A percentile compares a stretch with the other conserved stretches of the same genome.
phyloP scores from a whole-genome alignment of 1,140 invertebrate species.

The Ridgeia piscesae region DNA sequence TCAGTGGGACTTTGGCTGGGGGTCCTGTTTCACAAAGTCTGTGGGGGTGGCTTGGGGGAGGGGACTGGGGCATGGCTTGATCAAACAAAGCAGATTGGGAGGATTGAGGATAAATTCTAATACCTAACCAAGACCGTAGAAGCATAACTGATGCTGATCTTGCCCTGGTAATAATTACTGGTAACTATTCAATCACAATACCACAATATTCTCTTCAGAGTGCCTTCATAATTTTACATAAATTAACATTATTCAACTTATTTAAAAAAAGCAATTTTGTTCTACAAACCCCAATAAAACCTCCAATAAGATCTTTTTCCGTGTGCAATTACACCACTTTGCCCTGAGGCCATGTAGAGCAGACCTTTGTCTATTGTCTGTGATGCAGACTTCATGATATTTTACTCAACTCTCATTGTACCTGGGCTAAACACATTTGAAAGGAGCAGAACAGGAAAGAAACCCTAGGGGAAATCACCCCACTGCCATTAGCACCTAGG shows the following conservation, averaged over 20 bases:
- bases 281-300: neutral
- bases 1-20: neutral
- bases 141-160: neutral
- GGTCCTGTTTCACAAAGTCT: neutral
- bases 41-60: too few species aligned
- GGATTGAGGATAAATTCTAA: neutral
- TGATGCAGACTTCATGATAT: neutral
- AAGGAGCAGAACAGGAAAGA: neutral
- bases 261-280: neutral
- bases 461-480: slow-evolving; percentile 1
- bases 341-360: neutral
- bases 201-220: neutral
- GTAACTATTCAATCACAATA: neutral
- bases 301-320: neutral
- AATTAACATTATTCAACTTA: neutral
- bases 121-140: neutral
- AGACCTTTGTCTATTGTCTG: neutral
- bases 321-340: neutral
- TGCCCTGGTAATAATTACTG: neutral
- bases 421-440: neutral
- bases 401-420: neutral
- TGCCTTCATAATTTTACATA: neutral
- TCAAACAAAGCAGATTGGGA: neutral
- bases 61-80: neutral
- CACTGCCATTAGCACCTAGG: neutral